These are phyloP conservation scores for Junonia oenone DNA, from an alignment of 2,888 invertebrate species.

Conservation along the genomic window DNA sequence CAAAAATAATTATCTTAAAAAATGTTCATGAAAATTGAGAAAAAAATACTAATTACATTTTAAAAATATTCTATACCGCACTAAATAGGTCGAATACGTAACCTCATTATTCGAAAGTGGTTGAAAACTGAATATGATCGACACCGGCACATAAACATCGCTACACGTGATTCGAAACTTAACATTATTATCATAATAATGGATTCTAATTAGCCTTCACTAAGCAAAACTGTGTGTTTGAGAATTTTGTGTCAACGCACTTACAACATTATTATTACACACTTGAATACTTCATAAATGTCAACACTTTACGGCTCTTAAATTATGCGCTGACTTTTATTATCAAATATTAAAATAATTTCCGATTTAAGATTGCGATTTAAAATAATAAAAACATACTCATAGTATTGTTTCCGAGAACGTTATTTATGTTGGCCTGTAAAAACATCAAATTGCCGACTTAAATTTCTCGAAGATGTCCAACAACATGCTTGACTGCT, in stretches of 20 bases:
- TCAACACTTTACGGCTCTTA: neutral
- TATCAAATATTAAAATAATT: neutral
- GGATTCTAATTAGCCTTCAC: constrained; percentile 13
- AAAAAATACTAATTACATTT: neutral
- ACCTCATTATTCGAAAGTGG: constrained; percentile 6
- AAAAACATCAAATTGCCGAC: neutral
- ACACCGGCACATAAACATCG: constrained; percentile 1
- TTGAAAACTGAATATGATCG: neutral
- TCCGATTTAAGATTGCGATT: too few species aligned
- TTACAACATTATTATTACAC: neutral
- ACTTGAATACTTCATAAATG: neutral
- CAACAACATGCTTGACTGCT: constrained; percentile 3
- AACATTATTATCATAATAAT: constrained; percentile 23
- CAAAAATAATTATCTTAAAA: neutral
- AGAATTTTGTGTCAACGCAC: constrained; percentile 7
- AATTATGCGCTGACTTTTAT: neutral
- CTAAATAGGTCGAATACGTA: constrained; percentile 11
- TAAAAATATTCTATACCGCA: neutral
- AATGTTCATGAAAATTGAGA: neutral
- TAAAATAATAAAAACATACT: neutral
- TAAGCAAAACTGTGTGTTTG: neutral
- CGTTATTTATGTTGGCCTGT: neutral
- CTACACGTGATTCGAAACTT: constrained; percentile 5
- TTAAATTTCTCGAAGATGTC: constrained; percentile 8
- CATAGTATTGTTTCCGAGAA: neutral